Conservation (phyloP, 2,113 vertebrate species). For the Sebastes fasciatus region DNA sequence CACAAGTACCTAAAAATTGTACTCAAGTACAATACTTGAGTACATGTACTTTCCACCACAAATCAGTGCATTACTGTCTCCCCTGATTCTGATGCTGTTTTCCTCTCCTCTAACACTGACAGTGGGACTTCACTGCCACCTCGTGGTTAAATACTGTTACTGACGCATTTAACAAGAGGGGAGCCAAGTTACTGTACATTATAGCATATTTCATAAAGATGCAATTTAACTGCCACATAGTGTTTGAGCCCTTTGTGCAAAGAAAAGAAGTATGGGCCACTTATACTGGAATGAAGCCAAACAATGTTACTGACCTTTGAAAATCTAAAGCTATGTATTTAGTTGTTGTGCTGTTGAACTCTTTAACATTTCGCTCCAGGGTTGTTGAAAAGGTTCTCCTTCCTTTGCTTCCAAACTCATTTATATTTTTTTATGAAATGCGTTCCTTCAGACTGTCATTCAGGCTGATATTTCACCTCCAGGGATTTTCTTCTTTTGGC, state of each 20-base stretch:
- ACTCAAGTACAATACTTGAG: neutral
- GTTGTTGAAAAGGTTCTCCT: neutral
- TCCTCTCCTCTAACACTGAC: neutral
- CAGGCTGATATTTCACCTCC: conserved; percentile 23
- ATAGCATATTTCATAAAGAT: neutral
- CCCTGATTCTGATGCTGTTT: neutral
- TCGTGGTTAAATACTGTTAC: conserved; percentile 39
- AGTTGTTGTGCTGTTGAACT: neutral
- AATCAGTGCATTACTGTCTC: neutral
- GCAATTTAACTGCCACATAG: neutral
- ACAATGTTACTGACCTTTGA: neutral
- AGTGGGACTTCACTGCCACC: conserved; percentile 61
- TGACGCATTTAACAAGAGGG: neutral
- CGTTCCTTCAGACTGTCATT: conserved; percentile 26
- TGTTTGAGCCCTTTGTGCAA: neutral
- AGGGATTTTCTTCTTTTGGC: neutral
- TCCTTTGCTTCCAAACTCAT: conserved; percentile 8
- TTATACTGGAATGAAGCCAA: neutral
- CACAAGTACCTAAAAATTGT: neutral
- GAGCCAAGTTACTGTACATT: neutral
- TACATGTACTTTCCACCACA: neutral
- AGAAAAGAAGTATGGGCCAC: neutral
- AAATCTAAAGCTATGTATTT: neutral
- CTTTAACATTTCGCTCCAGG: neutral
- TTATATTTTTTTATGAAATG: conserved; percentile 43